phyloP scores from a whole-genome alignment of 2,113 vertebrate genomes.

The Hemibagrus wyckioides region DNA sequence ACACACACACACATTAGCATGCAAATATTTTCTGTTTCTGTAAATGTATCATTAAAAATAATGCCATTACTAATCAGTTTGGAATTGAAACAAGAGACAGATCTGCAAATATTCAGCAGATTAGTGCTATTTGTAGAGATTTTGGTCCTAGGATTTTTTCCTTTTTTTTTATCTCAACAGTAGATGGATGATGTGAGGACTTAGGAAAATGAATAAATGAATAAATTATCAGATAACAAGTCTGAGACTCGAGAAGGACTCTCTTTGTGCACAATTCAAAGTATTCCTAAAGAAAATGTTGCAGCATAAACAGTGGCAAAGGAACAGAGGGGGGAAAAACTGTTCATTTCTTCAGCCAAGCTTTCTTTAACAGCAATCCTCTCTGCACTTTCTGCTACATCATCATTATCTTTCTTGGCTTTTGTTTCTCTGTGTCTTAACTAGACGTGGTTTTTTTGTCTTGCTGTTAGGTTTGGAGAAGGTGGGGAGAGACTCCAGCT shows the following conservation, averaged over 20 bases:
- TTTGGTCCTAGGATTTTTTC: background rate
- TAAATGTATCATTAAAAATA: background rate
- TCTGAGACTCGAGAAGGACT: background rate
- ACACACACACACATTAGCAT: background rate
- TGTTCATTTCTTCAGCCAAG: background rate
- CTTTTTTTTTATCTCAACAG: background rate
- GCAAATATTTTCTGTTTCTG: background rate
- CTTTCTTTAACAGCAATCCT: background rate
- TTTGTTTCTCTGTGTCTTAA: background rate
- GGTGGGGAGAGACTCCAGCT: constrained; percentile 90
- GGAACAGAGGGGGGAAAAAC: background rate
- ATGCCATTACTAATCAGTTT: background rate
- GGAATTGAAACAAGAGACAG: background rate
- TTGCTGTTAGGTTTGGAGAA: constrained; percentile 83
- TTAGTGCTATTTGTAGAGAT: background rate
- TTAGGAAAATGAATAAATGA: background rate
- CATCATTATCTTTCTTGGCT: background rate
- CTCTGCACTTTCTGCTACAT: background rate
- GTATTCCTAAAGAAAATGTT: background rate
- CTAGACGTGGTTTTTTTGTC: constrained; percentile 22
- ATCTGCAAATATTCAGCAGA: background rate
- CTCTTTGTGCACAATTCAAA: background rate
- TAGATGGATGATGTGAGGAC: background rate
- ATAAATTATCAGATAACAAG: background rate
- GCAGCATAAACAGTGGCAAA: background rate